Evolutionary conservation across 2,888 invertebrate genomes (phyloP), one percentile per base, ranked within the genome.

Genomic region (Scaptodrosophila latifasciaeformis): DNA sequence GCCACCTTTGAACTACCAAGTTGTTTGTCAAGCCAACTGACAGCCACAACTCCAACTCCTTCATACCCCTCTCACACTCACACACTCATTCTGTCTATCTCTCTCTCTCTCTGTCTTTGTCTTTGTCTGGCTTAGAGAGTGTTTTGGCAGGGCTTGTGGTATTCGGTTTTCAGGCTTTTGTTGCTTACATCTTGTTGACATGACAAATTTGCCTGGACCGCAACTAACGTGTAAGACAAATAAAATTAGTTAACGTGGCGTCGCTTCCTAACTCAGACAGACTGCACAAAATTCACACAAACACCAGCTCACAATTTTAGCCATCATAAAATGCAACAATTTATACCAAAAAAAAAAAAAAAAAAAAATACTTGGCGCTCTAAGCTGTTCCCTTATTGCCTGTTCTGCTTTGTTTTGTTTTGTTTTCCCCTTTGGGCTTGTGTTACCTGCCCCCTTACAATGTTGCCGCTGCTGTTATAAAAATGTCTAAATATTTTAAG

Each of bases 1-100:
- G 49, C 62, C 64, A 70, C 81, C 68, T 64, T 70, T 75, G 66
- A 70, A 62, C 79, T 43, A 29, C 24, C 21, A 59, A 61, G 75
- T 65, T 67, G 67, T 80, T 74, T 74, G 75, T 74, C 78, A 77
- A 70, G 59, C 45, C 27, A 49, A 40, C 59, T 65, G 72, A 65
- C 69, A 72, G 61, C 57, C 19, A 7, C 15, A 30, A 42, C 18
- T 40, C 10, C 49, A 44, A 12, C 37, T 9, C 30, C 24, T 7
- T 24, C 7, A 24, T 24, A 7, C 3, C 7, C 24, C 24, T 5
- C 4, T 3, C 3, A 3, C 24, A 24, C 4, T 7, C 24, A 24
- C n/a, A n/a, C n/a, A n/a, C n/a, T n/a, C n/a, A n/a, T n/a, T n/a
- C n/a, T n/a, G n/a, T n/a, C n/a, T n/a, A n/a, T n/a, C n/a, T n/a